Conservation (phyloP, 2,888 invertebrate genomes). For the Sminthurinus aureus region DNA sequence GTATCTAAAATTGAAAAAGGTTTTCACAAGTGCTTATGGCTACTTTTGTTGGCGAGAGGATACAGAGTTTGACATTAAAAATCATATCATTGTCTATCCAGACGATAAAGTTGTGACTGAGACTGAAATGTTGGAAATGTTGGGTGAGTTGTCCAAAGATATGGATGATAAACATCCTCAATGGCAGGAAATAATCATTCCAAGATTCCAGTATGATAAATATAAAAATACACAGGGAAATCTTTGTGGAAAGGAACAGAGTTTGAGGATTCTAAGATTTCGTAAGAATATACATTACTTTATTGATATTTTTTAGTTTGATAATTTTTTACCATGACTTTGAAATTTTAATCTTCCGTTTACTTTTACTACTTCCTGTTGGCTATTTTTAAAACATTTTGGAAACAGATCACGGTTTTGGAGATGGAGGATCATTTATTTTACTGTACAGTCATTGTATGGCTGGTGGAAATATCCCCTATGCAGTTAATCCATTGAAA, state of each 20-base stretch:
- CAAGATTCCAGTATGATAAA: slow-evolving; percentile 48
- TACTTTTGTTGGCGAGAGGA: slow-evolving; percentile 56
- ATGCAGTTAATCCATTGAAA: slow-evolving; percentile 53
- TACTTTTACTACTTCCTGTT: no score
- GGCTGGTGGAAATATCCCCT: slow-evolving; percentile 44
- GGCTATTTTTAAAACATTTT: no score
- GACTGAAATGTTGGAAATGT: slow-evolving; percentile 45
- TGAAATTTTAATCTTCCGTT: no score
- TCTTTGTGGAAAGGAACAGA: slow-evolving; percentile 21
- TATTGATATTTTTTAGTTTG: not conserved
- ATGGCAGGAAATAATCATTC: slow-evolving; percentile 57
- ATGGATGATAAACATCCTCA: slow-evolving; percentile 47
- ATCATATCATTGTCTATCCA: slow-evolving; percentile 47
- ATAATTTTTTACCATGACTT: no score
- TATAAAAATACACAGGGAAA: not conserved
- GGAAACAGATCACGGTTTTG: not conserved
- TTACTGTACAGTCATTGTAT: slow-evolving; percentile 43
- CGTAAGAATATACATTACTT: slow-evolving; percentile 29
- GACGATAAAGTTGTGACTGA: slow-evolving; percentile 51
- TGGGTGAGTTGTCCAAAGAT: slow-evolving; percentile 42
- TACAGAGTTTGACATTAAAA: slow-evolving; percentile 44
- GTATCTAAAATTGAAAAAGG: slow-evolving; percentile 50
- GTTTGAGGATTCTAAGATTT: slow-evolving; percentile 39
- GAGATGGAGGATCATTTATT: slow-evolving; percentile 44
- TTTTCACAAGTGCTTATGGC: slow-evolving; percentile 53